phyloP scores from a whole-genome alignment of 2,797 vertebrate species.

The Gallinago solitaria region DNA sequence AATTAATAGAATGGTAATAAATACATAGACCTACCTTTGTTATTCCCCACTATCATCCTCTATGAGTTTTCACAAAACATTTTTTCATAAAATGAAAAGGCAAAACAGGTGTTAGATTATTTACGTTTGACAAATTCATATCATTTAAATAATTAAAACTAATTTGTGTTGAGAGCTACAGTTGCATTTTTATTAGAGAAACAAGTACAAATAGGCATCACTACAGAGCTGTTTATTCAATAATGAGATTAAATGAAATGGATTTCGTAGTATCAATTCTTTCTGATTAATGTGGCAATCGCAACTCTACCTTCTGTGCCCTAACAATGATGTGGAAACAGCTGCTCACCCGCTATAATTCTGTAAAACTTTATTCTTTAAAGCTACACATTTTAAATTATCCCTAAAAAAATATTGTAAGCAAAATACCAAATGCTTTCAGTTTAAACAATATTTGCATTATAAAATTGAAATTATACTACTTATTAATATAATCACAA shows the following conservation, averaged over 20 bases:
- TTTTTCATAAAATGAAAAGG: conserved; percentile 74
- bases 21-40: conserved; percentile 73
- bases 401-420: conserved; percentile 73
- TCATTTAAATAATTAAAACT: conserved; percentile 84
- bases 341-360: conserved; percentile 67
- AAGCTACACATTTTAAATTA: conserved; percentile 69
- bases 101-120: conserved; percentile 78
- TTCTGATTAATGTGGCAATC: conserved; percentile 72
- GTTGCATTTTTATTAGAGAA: conserved; percentile 83
- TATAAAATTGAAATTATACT: conserved; percentile 69
- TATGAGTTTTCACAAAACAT: conserved; percentile 74
- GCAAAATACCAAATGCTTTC: conserved; percentile 71
- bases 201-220: conserved; percentile 81
- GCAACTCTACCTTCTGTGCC: conserved; percentile 69
- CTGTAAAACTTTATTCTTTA: conserved; percentile 64
- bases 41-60: conserved; percentile 69
- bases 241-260: conserved; percentile 77
- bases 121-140: conserved; percentile 75
- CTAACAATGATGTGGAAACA: conserved; percentile 69
- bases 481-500: conserved; percentile 62
- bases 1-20: conserved; percentile 25
- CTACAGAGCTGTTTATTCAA: conserved; percentile 79
- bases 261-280: conserved; percentile 74
- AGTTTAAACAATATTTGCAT: conserved; percentile 69
- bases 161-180: conserved; percentile 81